Percentiles rank a stretch among this genome's conserved stretches.
Evolutionary conservation across 2,797 vertebrate genomes (phyloP).

Genomic region (Molossus alvarezi): DNA sequence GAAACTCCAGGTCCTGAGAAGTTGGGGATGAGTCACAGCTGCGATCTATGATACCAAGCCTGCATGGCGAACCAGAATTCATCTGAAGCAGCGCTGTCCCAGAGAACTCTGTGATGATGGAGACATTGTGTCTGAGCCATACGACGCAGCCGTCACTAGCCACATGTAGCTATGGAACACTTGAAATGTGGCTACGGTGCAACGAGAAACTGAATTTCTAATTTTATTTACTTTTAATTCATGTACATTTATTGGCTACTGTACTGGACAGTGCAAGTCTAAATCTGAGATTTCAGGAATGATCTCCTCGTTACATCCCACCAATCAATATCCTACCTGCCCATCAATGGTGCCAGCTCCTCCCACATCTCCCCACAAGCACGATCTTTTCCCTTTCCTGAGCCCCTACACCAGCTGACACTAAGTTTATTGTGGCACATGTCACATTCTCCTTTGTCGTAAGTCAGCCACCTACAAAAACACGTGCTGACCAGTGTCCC

Average conservation of each 20-base stretch:
- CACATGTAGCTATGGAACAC: neutral
- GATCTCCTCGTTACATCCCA: accelerated
- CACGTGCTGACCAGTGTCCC: neutral
- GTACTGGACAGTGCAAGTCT: neutral
- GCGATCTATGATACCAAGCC: neutral
- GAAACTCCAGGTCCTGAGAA: neutral
- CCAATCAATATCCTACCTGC: neutral
- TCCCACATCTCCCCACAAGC: neutral
- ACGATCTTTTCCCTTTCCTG: neutral
- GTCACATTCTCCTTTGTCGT: neutral
- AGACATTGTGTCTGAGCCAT: accelerated
- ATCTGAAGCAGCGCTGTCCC: neutral
- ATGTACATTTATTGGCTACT: neutral
- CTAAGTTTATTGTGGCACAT: accelerated
- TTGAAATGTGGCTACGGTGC: neutral
- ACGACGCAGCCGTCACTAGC: accelerated
- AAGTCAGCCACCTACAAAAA: neutral
- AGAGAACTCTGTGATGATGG: accelerated
- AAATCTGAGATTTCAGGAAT: neutral
- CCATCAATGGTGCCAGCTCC: neutral
- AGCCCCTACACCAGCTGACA: accelerated
- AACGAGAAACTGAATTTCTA: neutral
- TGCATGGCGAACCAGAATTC: neutral
- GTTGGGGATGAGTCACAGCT: neutral
- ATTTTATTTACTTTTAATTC: neutral